Evolutionary conservation across 2,888 invertebrate species (phyloP), one percentile per base, ranked within the genome.

Genomic region (Thumatha senex): DNA sequence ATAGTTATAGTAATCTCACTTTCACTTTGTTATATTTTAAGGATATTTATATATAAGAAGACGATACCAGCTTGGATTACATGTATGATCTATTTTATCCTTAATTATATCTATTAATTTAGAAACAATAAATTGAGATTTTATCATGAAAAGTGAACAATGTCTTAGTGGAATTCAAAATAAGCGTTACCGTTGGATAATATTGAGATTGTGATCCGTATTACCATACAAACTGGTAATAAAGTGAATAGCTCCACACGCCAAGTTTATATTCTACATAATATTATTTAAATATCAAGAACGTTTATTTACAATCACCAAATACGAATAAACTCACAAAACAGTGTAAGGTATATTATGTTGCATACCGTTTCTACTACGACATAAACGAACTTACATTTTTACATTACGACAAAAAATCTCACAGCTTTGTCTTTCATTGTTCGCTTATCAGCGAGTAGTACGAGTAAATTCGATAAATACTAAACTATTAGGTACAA

Each of bases 371-470:
- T 75, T 74, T 81, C 74, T 76, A 82, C 83, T 85, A 88, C 67
- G 73, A 81, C 80, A 81, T 74, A 82, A 86, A 86, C 82, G 82
- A 85, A 85, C 84, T 88, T 84, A 89, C 82, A 66, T 83, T 86
- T 86, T 85, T 89, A 89, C 86, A 89, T 82, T 89, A 89, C 73
- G 88, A 85, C 81, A 82, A 84, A 85, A 87, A 88, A 87, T 92
- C 91, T 92, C 91, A 92, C 91, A 90, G 88, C 86, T 91, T 90
- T 92, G 92, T 92, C 92, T 92, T 92, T 92, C 92, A 89, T 92
- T 86, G 84, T 84, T 89, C 89, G 89, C 90, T 80, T 80, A 67
- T 65, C 66, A 83, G 88, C 89, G 89, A 88, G 76, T 82, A 85
- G 80, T 84, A 86, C 74, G 84, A 86, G 83, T 88, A 88, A 89